A percentile compares a stretch with the other conserved stretches of the same genome.
Conservation (phyloP, 2,113 vertebrate genomes). For the Cettia cetti region DNA sequence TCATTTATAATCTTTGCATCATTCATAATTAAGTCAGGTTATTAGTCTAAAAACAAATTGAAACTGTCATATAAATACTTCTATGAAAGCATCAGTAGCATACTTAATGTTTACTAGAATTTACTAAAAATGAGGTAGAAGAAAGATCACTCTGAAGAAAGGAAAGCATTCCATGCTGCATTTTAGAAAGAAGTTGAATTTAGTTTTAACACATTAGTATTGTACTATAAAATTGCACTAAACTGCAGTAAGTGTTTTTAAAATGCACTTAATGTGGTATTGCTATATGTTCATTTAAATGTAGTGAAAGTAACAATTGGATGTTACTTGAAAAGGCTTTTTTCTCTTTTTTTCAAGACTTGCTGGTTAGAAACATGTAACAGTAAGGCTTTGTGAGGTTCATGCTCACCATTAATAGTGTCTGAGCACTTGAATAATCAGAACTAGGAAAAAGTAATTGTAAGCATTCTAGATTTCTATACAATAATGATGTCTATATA, state of each 20-base stretch:
- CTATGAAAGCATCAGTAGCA: not conserved
- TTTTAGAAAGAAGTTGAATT: not conserved
- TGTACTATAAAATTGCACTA: not conserved
- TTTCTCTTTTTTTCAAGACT: not conserved
- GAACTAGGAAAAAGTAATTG: not conserved
- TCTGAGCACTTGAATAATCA: not conserved
- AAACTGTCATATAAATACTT: not conserved
- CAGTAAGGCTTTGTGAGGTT: not conserved
- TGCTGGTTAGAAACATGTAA: not conserved
- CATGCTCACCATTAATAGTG: not conserved
- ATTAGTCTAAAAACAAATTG: conserved; percentile 26
- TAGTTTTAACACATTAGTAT: not conserved
- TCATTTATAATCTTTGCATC: conserved; percentile 16
- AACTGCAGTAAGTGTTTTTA: not conserved
- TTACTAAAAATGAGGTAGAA: not conserved
- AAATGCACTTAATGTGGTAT: not conserved
- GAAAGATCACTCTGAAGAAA: not conserved
- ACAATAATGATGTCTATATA: not conserved
- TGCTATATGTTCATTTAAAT: not conserved
- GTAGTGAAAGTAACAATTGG: not conserved
- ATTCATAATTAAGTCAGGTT: conserved; percentile 38
- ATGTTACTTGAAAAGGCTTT: not conserved
- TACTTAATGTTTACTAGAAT: not conserved
- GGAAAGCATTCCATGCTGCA: not conserved
- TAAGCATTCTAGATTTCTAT: not conserved